A percentile compares a stretch with the other conserved stretches of the same genome.
These are phyloP conservation scores for Antheraea assamensis DNA, from an alignment of 2,888 invertebrate genomes.

Conservation along the genomic window DNA sequence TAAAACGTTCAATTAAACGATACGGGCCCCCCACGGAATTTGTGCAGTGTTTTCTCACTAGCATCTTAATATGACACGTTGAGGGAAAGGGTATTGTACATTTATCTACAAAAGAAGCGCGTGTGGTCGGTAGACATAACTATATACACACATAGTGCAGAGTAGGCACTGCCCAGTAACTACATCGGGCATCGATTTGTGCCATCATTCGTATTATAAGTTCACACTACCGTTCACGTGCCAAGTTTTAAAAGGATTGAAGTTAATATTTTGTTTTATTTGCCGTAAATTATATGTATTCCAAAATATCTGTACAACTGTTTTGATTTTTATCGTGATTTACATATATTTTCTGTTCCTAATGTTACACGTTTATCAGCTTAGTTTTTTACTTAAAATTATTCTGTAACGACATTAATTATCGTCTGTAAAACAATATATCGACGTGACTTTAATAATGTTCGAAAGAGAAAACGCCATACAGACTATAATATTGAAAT, in stretches of 20 bases:
- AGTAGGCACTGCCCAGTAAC: conserved; percentile 72
- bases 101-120: conserved; percentile 41
- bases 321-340: background rate
- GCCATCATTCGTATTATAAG: conserved; percentile 5
- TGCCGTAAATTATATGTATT: background rate
- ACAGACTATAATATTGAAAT: background rate
- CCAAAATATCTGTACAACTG: background rate
- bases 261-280: background rate
- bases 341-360: background rate
- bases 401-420: background rate
- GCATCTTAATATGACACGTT: conserved; percentile 27
- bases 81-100: conserved; percentile 41
- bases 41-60: conserved; percentile 17
- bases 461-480: conserved; percentile 10
- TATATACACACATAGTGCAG: conserved; percentile 45
- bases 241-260: conserved; percentile 3
- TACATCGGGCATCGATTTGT: conserved; percentile 67
- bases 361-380: background rate
- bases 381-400: background rate
- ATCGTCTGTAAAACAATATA: conserved; percentile 5
- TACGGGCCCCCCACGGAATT: conserved; percentile 35
- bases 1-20: conserved; percentile 46
- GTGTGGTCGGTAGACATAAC: conserved; percentile 34
- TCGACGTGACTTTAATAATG: conserved; percentile 18
- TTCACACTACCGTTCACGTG: conserved; percentile 25